phyloP scores from a whole-genome alignment of 2,888 invertebrate genomes.

The Eugnorisma glareosa region DNA sequence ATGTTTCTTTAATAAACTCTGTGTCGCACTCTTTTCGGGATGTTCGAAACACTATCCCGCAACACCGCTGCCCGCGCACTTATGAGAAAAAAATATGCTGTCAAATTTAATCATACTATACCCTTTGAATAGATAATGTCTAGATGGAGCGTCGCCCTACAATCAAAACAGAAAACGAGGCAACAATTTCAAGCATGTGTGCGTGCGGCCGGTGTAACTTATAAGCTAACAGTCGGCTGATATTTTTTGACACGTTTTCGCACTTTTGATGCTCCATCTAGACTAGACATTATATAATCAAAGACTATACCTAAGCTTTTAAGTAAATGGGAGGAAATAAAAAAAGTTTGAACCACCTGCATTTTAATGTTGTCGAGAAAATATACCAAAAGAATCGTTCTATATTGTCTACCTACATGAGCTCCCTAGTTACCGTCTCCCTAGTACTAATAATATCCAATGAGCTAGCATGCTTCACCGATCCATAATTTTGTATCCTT shows the following conservation, averaged over 20 bases:
- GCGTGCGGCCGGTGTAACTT: too few species aligned
- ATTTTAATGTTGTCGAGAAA: neutral
- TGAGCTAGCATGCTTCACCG: constrained; percentile 23
- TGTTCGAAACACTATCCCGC: too few species aligned
- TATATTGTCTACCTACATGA: neutral
- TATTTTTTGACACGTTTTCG: too few species aligned
- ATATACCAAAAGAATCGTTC: neutral
- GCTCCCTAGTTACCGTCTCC: neutral
- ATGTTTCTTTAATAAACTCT: neutral
- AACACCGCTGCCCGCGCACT: neutral
- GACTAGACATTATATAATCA: too few species aligned
- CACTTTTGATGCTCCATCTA: too few species aligned
- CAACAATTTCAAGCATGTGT: too few species aligned
- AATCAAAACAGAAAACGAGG: too few species aligned
- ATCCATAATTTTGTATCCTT: constrained; percentile 47
- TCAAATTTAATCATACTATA: neutral
- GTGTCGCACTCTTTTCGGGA: neutral
- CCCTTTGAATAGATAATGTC: too few species aligned
- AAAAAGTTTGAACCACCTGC: neutral
- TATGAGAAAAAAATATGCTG: neutral
- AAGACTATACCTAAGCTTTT: neutral
- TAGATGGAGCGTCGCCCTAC: too few species aligned
- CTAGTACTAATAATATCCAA: neutral
- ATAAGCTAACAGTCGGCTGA: too few species aligned
- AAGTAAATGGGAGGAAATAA: neutral